A percentile compares a stretch with the other conserved stretches of the same genome.
These are phyloP conservation scores for Noctua pronuba DNA, from an alignment of 2,888 invertebrate species.

Conservation along the genomic window DNA sequence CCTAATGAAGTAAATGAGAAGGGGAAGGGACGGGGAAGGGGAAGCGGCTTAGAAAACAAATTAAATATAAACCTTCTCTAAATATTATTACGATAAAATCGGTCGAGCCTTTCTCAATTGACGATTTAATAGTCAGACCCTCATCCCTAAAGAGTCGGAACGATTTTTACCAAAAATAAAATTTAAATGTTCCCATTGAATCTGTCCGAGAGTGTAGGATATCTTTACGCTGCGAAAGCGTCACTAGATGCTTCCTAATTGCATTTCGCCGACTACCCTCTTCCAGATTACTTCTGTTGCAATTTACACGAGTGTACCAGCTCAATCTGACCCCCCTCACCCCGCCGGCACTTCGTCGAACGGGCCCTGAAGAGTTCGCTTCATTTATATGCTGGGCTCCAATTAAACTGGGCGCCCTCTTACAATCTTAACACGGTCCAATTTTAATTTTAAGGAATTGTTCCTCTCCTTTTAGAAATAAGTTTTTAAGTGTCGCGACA, in stretches of 20 bases:
- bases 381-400: conserved; percentile 63
- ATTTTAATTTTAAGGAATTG: conserved; percentile 68
- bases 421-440: conserved; percentile 65
- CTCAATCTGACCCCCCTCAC: conserved; percentile 64
- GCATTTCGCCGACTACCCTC: conserved; percentile 74
- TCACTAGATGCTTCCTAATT: conserved; percentile 76
- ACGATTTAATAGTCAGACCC: not conserved
- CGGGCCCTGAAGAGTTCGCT: conserved; percentile 46
- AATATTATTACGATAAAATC: not conserved
- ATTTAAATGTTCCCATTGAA: conserved; percentile 17
- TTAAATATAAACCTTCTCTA: not conserved
- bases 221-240: conserved; percentile 67
- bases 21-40: no score
- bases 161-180: not conserved
- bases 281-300: conserved; percentile 76
- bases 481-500: conserved; percentile 53
- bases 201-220: conserved; percentile 63
- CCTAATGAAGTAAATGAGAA: not conserved
- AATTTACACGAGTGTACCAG: conserved; percentile 72
- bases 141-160: not conserved
- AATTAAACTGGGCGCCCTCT: conserved; percentile 60
- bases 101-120: not conserved
- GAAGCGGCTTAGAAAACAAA: not conserved
- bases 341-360: conserved; percentile 47
- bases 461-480: conserved; percentile 59